Evolutionary conservation across 2,113 vertebrate genomes (phyloP), one percentile per base, ranked within the genome.

Genomic region (Theristicus caerulescens): DNA sequence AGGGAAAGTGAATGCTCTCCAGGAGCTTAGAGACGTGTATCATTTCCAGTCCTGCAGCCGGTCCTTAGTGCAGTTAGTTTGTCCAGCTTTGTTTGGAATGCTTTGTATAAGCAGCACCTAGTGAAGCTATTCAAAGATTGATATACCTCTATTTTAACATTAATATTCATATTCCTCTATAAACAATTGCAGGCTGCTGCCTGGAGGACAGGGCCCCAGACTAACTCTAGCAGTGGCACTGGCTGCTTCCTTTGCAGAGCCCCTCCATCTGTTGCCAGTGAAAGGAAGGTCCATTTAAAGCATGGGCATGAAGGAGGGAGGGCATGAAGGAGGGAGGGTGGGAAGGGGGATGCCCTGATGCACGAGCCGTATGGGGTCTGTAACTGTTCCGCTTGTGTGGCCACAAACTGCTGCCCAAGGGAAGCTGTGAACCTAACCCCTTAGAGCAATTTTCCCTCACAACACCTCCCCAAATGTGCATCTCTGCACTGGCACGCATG

Each of bases 21-120:
- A 1, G 16, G 10, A 34, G 11, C 74, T 42, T 40, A 16, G 44
- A 34, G 64, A 54, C 1, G 0, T 5, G 3, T 14, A 16, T 25
- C 0, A 0, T 52, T 87, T 85, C 71, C 78, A 74, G 38, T 58
- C 27, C 55, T 66, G 26, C 38, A 64, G n/a, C 15, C 11, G 4
- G 6, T 54, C 34, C 22, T 69, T 15, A 46, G 14, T 80, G 82
- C 44, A 65, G 54, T 54, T 62, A 38, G 8, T 88, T 81, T 61
- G 26, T 69, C 74, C 81, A 15, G 34, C 11, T 31, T 57, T 31
- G 7, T 71, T 82, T 76, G 44, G 93, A 90, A 46, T 36, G 9
- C 4, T 64, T 72, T 5, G 0, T 47, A 19, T 22, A 55, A 69
- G 36, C 29, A 72, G 49, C 31, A 65, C 17, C 49, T 76, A 32